Percentiles rank a stretch among this genome's conserved stretches.
Evolutionary conservation across 1,140 invertebrate species (phyloP).

Genomic region (Lutraria rhynchaena): DNA sequence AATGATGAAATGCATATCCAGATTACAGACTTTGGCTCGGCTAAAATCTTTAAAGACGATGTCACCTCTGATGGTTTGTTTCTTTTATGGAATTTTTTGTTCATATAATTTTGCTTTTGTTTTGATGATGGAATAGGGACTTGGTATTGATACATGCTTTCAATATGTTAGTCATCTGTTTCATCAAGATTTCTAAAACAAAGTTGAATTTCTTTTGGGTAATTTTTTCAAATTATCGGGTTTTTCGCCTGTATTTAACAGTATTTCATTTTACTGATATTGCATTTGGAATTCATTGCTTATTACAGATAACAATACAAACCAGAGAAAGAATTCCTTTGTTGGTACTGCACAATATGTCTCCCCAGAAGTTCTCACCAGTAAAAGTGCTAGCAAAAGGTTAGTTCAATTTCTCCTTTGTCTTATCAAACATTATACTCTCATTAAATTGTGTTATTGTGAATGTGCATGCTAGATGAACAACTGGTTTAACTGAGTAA

Average conservation of each 20-base stretch:
- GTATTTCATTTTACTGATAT: neutral
- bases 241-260: too few species aligned
- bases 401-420: slow-evolving; percentile 57
- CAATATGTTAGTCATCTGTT: too few species aligned
- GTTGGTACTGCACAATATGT: slow-evolving; percentile 99
- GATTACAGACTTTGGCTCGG: slow-evolving; percentile 98
- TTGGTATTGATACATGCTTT: too few species aligned
- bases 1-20: slow-evolving; percentile 98
- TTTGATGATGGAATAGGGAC: too few species aligned
- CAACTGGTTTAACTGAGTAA: neutral
- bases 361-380: slow-evolving; percentile 95
- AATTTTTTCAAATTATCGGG: too few species aligned
- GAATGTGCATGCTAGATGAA: neutral
- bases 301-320: slow-evolving; percentile 30
- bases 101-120: too few species aligned
- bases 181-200: too few species aligned
- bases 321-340: slow-evolving; percentile 89
- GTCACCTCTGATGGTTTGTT: slow-evolving; percentile 27
- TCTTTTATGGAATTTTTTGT: neutral
- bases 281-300: neutral
- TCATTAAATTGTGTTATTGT: too few species aligned
- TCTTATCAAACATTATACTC: too few species aligned
- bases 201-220: too few species aligned
- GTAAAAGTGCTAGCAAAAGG: slow-evolving; percentile 88
- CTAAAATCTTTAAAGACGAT: slow-evolving; percentile 87